Conservation (phyloP, 2,888 invertebrate genomes). For the Cryptocephalus primarius region DNA sequence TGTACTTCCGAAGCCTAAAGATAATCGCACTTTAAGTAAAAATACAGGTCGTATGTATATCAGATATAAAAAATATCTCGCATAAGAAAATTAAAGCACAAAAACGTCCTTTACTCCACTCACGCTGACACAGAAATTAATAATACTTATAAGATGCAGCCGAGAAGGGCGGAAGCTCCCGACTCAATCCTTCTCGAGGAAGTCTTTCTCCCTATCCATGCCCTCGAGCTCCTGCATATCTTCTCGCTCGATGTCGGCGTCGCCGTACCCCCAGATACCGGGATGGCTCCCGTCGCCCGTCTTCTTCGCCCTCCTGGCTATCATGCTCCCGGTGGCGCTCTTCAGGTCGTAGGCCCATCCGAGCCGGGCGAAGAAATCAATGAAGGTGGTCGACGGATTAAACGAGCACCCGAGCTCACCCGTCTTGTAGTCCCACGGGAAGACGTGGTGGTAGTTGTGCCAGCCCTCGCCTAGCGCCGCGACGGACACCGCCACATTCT, state of each 20-base stretch:
- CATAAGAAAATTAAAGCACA: too few relatives aligned
- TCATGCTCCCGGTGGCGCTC: slow-evolving; percentile 47
- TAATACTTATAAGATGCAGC: too few relatives aligned
- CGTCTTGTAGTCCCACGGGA: slow-evolving; percentile 48
- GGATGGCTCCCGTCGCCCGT: slow-evolving; percentile 49
- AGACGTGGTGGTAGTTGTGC: slow-evolving; percentile 77
- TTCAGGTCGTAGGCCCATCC: slow-evolving; percentile 78
- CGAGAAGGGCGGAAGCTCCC: too few relatives aligned
- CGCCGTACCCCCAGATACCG: slow-evolving; percentile 53
- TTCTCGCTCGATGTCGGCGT: slow-evolving; percentile 44
- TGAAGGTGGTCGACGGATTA: slow-evolving; percentile 71
- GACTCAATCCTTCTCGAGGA: neutral
- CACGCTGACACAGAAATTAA: too few relatives aligned
- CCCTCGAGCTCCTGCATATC: slow-evolving; percentile 43
- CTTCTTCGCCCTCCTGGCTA: slow-evolving; percentile 44
- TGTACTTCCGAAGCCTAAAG: too few relatives aligned
- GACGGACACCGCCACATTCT: slow-evolving; percentile 61
- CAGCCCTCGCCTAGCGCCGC: slow-evolving; percentile 71
- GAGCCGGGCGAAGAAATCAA: slow-evolving; percentile 64
- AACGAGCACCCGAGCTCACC: slow-evolving; percentile 38
- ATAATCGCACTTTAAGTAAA: too few relatives aligned
- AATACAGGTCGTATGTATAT: too few relatives aligned
- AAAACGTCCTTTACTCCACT: too few relatives aligned
- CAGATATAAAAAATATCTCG: too few relatives aligned
- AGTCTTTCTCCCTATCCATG: slow-evolving; percentile 36